These are phyloP conservation scores for Caenorhabditis imperialis DNA, from an alignment of 2,888 invertebrate species.

Conservation along the genomic window DNA sequence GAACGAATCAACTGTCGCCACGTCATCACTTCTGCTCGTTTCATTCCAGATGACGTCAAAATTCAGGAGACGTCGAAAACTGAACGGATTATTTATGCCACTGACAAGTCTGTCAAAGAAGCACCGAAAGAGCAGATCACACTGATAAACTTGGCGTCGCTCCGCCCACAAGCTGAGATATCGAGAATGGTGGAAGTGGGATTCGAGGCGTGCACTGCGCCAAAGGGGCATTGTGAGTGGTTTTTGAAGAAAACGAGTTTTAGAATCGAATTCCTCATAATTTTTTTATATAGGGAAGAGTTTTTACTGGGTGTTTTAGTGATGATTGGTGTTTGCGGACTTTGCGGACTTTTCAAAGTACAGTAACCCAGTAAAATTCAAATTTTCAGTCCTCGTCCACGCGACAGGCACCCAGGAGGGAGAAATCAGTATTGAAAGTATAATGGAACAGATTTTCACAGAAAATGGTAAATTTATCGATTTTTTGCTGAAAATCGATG, in stretches of 20 bases:
- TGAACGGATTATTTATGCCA: slow-evolving; percentile 56
- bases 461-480: slow-evolving; percentile 25
- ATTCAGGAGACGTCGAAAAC: slow-evolving; percentile 7
- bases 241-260: slow-evolving; percentile 2
- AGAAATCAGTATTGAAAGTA: slow-evolving; percentile 5
- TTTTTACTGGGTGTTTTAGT: too few species aligned
- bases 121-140: slow-evolving; percentile 64
- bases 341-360: slow-evolving; percentile 18
- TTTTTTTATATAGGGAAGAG: too few species aligned
- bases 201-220: slow-evolving; percentile 59
- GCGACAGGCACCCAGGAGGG: slow-evolving; percentile 40
- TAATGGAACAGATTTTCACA: slow-evolving; percentile 32
- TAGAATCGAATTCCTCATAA: not conserved
- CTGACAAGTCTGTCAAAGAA: slow-evolving; percentile 53
- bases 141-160: slow-evolving; percentile 56
- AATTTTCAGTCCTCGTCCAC: slow-evolving; percentile 48
- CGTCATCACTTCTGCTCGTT: slow-evolving; percentile 60
- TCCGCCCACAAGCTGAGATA: slow-evolving; percentile 23
- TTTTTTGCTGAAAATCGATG: not conserved
- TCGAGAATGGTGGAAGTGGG: slow-evolving; percentile 60
- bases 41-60: slow-evolving; percentile 36
- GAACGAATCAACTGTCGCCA: slow-evolving; percentile 64
- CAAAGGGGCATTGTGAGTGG: slow-evolving; percentile 66
- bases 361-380: too few species aligned
- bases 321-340: not conserved